Base-by-base conservation (phyloP, 1,140 invertebrate species). In the Chlorops oryzae region DNA sequence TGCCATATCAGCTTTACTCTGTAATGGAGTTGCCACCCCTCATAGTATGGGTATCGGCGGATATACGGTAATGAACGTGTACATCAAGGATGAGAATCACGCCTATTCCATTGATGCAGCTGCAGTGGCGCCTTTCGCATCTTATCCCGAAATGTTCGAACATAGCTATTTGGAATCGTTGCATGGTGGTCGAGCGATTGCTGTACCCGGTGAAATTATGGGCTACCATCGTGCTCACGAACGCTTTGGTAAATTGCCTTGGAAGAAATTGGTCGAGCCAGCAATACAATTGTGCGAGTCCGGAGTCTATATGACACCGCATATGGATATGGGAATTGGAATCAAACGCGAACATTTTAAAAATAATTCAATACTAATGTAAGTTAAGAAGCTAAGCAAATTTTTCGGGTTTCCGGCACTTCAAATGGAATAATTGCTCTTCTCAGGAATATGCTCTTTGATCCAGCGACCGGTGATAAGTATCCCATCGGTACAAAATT, bases 31-130 rank as follows among this genome's bases (percentile, higher is more conserved):
- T 0, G 76, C 89, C 12, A 87, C 91, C 62, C 77, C 86, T 55
- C 88, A 95, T 57, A 90, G 86, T 62, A 85, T 91, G 78, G 93
- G 93, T 0, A 64, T 94, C 1, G 92, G 92, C 3, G 93, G 93
- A 39, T 92, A 90, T 0, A 85, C 87, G 63, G 72, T 94, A 50
- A 87, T 92, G 84, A 88, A 87, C 3, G 78, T 91, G 40, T 95
- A 91, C 64, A 81, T 83, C 38, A 78, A 74, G 63, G 75, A 76
- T 27, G 77, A 77, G 24, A 75, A 75, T 35, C 80, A 75, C 59
- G 81, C 79, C n/a, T 82, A 80, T 49, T 80, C 80, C 2, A 77
- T 96, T 1, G 85, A 88, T 64, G 90, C 90, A 0, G 76, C 90
- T 49, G 90, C 94, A 73, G 78, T 74, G 1, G 91, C 92, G 0